A percentile compares a stretch with the other conserved stretches of the same genome.
Evolutionary conservation across 2,113 vertebrate genomes (phyloP).

Genomic region (Melanerpes aurifrons): DNA sequence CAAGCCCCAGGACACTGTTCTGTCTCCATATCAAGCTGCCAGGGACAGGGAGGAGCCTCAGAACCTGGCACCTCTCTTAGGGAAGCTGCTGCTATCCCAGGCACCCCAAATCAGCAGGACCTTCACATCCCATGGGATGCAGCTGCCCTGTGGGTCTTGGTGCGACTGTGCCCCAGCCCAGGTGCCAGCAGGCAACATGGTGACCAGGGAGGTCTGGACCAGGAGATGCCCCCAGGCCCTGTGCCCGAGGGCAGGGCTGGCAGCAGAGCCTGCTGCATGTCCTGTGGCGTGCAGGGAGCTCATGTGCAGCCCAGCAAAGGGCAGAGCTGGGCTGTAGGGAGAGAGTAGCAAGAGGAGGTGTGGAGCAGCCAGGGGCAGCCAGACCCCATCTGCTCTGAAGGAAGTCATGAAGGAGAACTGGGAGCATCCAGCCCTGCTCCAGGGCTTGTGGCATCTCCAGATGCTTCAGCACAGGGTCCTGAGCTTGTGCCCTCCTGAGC

Average conservation of each 20-base stretch:
- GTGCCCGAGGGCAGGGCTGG: not conserved
- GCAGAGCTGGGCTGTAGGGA: not conserved
- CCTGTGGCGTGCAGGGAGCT: not conserved
- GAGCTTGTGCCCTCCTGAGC: too few species aligned
- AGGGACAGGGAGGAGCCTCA: not conserved
- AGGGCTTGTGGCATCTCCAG: not conserved
- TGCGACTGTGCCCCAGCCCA: not conserved
- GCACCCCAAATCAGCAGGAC: not conserved
- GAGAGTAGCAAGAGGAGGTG: accelerated
- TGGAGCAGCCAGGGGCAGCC: not conserved
- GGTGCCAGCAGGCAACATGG: not conserved
- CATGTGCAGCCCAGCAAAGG: not conserved
- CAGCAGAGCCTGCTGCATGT: not conserved
- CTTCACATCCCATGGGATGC: not conserved
- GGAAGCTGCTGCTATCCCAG: not conserved
- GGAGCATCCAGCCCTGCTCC: too few species aligned
- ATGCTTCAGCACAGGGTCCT: not conserved
- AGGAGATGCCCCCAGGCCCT: not conserved
- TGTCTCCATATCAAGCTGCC: not conserved
- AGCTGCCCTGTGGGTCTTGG: not conserved
- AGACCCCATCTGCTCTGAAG: not conserved
- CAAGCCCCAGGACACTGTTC: not conserved
- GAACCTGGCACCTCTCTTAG: not conserved
- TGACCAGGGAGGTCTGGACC: not conserved
- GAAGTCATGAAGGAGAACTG: not conserved